A percentile compares a stretch with the other conserved stretches of the same genome.
phyloP scores from a whole-genome alignment of 2,888 invertebrate genomes.

The Alloscopus bannaensis region DNA sequence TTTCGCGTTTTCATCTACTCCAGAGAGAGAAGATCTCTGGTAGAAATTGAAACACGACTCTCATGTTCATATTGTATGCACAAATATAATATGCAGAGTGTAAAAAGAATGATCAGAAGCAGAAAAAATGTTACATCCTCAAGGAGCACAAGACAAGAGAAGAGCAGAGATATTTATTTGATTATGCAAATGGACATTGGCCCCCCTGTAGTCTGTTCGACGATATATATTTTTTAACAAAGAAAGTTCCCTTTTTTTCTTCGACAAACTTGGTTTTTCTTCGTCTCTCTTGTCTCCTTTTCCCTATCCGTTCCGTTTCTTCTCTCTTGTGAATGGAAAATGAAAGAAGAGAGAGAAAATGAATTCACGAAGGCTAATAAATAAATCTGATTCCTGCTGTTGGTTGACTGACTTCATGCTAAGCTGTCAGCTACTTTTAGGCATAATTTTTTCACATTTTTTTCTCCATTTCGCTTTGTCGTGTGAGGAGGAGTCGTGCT shows the following conservation, averaged over 20 bases:
- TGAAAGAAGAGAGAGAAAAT: conserved; percentile 7
- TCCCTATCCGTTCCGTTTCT: conserved; percentile 26
- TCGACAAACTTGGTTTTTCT: conserved; percentile 20
- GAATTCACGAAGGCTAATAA: conserved; percentile 49
- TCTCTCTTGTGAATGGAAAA: conserved; percentile 36
- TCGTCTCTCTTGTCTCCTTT: conserved; percentile 7
- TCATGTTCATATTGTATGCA: background rate
- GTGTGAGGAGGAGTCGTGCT: too few species aligned
- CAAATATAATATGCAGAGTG: background rate
- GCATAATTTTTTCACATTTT: conserved; percentile 24
- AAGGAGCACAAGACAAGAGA: conserved; percentile 24
- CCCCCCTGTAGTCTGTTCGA: conserved; percentile 41
- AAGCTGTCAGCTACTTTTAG: conserved; percentile 59
- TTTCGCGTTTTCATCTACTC: too few species aligned
- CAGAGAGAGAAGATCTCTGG: too few species aligned
- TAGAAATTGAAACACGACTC: too few species aligned
- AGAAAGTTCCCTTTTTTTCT: conserved; percentile 35
- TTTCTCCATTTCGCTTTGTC: too few species aligned
- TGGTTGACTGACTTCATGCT: conserved; percentile 61
- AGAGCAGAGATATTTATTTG: conserved; percentile 52
- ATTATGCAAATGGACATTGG: conserved; percentile 59
- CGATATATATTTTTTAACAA: conserved; percentile 40
- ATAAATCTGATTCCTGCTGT: conserved; percentile 59
- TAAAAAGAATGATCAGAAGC: too few species aligned
- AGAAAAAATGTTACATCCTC: conserved; percentile 23